These are phyloP conservation scores for Hormaphis cornu DNA, from an alignment of 1,140 invertebrate genomes.

Conservation along the genomic window DNA sequence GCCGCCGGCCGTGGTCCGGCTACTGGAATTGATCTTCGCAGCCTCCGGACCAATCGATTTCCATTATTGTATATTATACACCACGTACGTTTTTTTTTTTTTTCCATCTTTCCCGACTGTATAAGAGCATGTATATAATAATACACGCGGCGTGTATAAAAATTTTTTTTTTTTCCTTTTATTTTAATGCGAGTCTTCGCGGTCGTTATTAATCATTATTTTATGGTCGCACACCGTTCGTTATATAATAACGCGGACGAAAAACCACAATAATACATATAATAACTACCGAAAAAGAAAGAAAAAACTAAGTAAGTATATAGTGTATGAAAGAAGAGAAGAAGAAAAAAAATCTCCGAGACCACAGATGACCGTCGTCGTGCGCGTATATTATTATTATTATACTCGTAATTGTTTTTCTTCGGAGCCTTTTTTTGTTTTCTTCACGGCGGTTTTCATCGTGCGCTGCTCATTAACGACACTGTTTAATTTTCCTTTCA, in stretches of 20 bases:
- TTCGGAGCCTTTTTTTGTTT: not conserved
- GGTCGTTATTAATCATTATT: conserved; percentile 32
- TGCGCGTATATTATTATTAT: not conserved
- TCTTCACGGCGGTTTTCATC: conserved; percentile 30
- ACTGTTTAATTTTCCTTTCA: conserved; percentile 32
- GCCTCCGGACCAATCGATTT: conserved; percentile 31
- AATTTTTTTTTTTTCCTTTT: not conserved
- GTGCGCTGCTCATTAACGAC: conserved; percentile 28
- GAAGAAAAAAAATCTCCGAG: not conserved
- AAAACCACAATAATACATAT: conserved; percentile 30
- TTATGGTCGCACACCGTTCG: conserved; percentile 29
- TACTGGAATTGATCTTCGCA: conserved; percentile 31
- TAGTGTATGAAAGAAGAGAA: conserved; percentile 24
- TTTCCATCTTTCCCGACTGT: not conserved
- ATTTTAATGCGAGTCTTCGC: conserved; percentile 12
- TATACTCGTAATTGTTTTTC: not conserved
- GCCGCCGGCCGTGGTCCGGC: conserved; percentile 27
- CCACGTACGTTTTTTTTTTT: too few species aligned
- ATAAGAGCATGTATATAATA: not conserved
- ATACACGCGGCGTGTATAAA: not conserved
- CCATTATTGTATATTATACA: conserved; percentile 28
- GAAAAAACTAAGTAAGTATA: not conserved
- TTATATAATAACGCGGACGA: not conserved
- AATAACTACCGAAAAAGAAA: conserved; percentile 6
- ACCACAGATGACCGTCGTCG: conserved; percentile 24